Evolutionary conservation across 2,113 vertebrate genomes (phyloP).

Genomic region (Parus major): DNA sequence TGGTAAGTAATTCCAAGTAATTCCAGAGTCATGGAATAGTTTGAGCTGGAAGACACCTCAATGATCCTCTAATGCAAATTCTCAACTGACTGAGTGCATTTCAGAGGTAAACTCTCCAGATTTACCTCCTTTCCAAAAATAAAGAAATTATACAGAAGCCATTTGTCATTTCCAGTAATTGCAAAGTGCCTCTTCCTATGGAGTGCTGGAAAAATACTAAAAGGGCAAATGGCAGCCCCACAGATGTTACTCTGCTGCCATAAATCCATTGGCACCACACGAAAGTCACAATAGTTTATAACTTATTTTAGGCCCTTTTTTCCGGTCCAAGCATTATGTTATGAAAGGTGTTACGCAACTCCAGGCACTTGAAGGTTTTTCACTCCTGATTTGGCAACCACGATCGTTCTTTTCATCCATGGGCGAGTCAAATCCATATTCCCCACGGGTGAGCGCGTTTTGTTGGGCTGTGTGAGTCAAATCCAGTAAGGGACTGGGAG

Average conservation of each 20-base stretch:
- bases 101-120: background rate
- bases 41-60: background rate
- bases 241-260: slow-evolving; percentile 14
- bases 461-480: background rate
- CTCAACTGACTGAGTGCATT: background rate
- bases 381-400: background rate
- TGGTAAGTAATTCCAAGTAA: background rate
- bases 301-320: slow-evolving; percentile 22
- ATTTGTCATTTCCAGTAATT: slow-evolving; percentile 60
- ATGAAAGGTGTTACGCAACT: slow-evolving; percentile 10
- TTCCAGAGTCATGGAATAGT: background rate
- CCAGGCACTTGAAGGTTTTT: background rate
- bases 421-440: background rate
- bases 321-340: slow-evolving; percentile 14
- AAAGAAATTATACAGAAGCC: slow-evolving; percentile 13
- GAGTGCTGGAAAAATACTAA: slow-evolving; percentile 48
- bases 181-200: slow-evolving; percentile 41
- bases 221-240: slow-evolving; percentile 35
- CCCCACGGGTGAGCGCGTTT: background rate
- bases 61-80: background rate
- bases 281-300: background rate
- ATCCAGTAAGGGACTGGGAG: no score
- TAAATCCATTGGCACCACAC: slow-evolving; percentile 42
- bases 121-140: slow-evolving; percentile 38
- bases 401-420: background rate